Conservation (phyloP, 2,797 vertebrate species). For the Botia kubotai region DNA sequence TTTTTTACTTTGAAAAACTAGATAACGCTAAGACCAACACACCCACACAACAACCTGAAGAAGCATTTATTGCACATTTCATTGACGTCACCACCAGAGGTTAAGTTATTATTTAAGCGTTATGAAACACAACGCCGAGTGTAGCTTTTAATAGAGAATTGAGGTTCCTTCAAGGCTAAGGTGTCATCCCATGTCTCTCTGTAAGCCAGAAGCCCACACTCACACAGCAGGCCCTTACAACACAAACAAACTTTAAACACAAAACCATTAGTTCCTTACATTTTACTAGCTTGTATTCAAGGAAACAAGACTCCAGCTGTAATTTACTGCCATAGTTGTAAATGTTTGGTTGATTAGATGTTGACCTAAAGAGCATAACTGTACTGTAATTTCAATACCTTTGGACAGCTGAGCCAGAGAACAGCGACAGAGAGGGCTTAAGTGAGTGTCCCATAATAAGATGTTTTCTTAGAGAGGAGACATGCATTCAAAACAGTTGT, state of each 20-base stretch:
- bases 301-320: background rate
- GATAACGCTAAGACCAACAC: too few species aligned
- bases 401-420: too few species aligned
- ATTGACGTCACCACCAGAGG: too few species aligned
- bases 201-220: constrained; percentile 41
- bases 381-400: background rate
- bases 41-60: too few species aligned
- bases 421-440: too few species aligned
- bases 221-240: constrained; percentile 48
- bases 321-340: constrained; percentile 21
- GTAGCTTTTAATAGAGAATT: constrained; percentile 51
- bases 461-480: too few species aligned
- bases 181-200: constrained; percentile 46
- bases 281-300: background rate
- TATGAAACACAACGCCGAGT: constrained; percentile 29
- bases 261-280: background rate
- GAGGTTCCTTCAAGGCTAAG: constrained; percentile 48
- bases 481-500: too few species aligned
- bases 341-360: constrained; percentile 40
- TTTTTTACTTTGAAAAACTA: too few species aligned
- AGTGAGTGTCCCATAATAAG: too few species aligned
- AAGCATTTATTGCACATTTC: too few species aligned
- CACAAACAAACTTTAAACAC: constrained; percentile 21
- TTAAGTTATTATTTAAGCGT: constrained; percentile 30
- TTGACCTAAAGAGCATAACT: constrained; percentile 25